Evolutionary conservation across 2,797 vertebrate genomes (phyloP).

Genomic region (Borostomias antarcticus): DNA sequence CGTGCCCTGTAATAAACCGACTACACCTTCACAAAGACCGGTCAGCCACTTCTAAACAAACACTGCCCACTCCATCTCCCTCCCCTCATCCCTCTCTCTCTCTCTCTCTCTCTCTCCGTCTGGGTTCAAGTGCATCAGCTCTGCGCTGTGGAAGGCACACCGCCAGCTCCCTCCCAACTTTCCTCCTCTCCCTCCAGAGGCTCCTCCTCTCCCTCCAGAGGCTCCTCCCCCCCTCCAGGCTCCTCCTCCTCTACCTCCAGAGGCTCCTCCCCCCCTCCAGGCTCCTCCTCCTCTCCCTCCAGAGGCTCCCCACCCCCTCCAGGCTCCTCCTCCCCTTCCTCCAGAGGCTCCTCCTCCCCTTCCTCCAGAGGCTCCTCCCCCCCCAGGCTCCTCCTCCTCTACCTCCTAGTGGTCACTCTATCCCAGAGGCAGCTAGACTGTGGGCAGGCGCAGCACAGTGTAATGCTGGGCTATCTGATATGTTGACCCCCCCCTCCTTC

Average conservation of each 20-base stretch:
- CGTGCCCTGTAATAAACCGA: constrained; percentile 37
- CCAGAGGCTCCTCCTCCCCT: constrained; percentile 47
- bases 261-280: no score
- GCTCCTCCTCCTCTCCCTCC: constrained; percentile 47
- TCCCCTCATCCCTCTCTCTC: constrained; percentile 24
- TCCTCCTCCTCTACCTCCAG: constrained; percentile 44
- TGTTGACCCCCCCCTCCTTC: constrained; percentile 23
- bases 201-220: constrained; percentile 50
- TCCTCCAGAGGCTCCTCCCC: no score
- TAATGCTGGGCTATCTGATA: constrained; percentile 37
- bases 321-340: constrained; percentile 47
- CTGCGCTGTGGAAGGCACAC: constrained; percentile 67
- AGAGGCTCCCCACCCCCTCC: no score
- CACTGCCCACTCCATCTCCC: constrained; percentile 60
- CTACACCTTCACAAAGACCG: constrained; percentile 32
- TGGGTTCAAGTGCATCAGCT: constrained; percentile 73
- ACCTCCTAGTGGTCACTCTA: constrained; percentile 34
- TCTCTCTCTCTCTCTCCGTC: constrained; percentile 36
- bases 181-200: constrained; percentile 33
- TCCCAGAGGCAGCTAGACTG: constrained; percentile 7
- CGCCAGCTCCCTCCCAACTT: constrained; percentile 73
- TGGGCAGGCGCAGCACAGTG: background rate
- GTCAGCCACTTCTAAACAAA: constrained; percentile 65
- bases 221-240: constrained; percentile 47
- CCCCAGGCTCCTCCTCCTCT: constrained; percentile 49